Percentiles rank a stretch among this genome's conserved stretches.
Conservation (phyloP, 2,797 vertebrate species). For the Pelobates cultripes region DNA sequence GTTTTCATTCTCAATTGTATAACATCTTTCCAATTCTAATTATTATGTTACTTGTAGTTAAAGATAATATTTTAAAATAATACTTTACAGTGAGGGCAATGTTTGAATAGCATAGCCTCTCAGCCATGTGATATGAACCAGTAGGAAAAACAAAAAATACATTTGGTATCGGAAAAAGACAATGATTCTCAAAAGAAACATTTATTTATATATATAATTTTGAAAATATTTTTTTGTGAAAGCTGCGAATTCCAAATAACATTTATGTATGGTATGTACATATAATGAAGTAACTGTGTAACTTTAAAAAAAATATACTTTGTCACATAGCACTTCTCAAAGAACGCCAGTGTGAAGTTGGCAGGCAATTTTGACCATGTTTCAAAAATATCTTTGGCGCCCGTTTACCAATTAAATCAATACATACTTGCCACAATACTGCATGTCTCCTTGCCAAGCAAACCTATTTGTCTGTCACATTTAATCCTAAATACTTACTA, state of each 20-base stretch:
- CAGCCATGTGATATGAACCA: too few species aligned
- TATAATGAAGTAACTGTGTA: slow-evolving; percentile 1
- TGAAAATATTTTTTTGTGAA: neutral
- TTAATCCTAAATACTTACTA: slow-evolving; percentile 6
- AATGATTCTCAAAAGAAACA: too few species aligned
- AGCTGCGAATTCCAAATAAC: neutral
- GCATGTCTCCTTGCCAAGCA: neutral
- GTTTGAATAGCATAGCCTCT: too few species aligned
- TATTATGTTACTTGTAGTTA: too few species aligned
- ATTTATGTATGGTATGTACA: neutral
- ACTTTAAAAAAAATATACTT: neutral
- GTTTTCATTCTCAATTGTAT: too few species aligned
- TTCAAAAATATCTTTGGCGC: slow-evolving; percentile 7
- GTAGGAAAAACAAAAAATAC: too few species aligned
- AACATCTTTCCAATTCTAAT: too few species aligned
- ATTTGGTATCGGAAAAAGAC: too few species aligned
- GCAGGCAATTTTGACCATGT: neutral
- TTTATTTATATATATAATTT: too few species aligned
- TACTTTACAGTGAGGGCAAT: too few species aligned
- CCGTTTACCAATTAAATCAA: slow-evolving; percentile 8
- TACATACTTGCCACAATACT: slow-evolving; percentile 5
- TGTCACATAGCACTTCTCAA: neutral
- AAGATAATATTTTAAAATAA: too few species aligned
- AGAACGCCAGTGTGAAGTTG: slow-evolving; percentile 2
- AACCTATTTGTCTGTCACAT: slow-evolving; percentile 5